Conservation (phyloP, 2,888 invertebrate genomes). For the Crepidodera aurea region DNA sequence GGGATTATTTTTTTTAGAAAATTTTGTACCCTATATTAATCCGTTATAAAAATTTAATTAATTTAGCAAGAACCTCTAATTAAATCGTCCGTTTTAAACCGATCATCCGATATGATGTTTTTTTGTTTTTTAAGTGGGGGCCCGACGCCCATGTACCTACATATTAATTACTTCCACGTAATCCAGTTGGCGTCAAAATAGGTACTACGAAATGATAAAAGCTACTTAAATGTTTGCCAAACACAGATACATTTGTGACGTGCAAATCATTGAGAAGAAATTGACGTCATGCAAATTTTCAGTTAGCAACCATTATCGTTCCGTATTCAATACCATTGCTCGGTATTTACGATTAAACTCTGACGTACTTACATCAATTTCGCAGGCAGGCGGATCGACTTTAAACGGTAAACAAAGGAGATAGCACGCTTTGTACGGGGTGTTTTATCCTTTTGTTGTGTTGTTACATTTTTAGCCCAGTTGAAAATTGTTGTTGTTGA, state of each 20-base stretch:
- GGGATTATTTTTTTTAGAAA: too few species aligned
- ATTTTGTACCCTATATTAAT: too few species aligned
- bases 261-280: constrained; percentile 10
- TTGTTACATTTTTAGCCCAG: too few species aligned
- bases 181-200: not conserved
- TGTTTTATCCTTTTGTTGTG: too few species aligned
- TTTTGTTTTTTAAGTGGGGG: not conserved
- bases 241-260: constrained; percentile 9
- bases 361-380: constrained; percentile 4
- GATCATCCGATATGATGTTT: too few species aligned
- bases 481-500: too few species aligned
- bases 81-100: too few species aligned
- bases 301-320: constrained; percentile 20
- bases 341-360: not conserved
- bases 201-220: constrained; percentile 1
- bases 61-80: too few species aligned
- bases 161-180: not conserved
- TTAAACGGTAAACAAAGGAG: too few species aligned
- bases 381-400: too few species aligned
- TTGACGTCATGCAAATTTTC: constrained; percentile 13
- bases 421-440: too few species aligned
- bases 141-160: not conserved
- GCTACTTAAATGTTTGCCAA: not conserved
- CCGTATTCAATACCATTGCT: not conserved
- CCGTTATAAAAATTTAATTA: too few species aligned